These are phyloP conservation scores for Umimayanthus chanpuru DNA, from an alignment of 92 coral and sea anemone genomes.

Conservation along the genomic window DNA sequence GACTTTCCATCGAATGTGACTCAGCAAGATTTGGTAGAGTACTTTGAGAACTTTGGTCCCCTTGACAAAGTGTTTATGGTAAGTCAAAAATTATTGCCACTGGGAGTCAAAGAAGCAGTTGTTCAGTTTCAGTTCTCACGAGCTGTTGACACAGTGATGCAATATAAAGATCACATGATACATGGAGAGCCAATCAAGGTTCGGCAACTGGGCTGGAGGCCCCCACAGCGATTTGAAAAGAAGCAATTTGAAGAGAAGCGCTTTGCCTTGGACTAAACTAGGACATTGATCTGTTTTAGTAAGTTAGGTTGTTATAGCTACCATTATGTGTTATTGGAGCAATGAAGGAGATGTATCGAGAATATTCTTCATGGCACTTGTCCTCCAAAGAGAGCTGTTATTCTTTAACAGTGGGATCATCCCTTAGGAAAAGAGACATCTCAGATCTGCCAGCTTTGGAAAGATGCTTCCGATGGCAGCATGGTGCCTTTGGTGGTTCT, in stretches of 20 bases:
- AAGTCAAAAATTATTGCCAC: neutral
- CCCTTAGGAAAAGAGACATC: too few relatives aligned
- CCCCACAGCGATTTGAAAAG: neutral
- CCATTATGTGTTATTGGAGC: too few relatives aligned
- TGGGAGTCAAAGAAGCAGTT: constrained; percentile 22
- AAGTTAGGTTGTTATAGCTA: neutral
- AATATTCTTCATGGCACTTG: too few relatives aligned
- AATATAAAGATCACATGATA: constrained; percentile 19
- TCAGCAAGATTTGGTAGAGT: constrained; percentile 21
- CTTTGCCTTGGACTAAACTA: neutral
- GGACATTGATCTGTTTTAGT: neutral
- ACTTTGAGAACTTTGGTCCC: constrained; percentile 41
- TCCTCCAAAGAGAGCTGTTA: too few relatives aligned
- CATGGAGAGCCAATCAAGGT: constrained; percentile 33
- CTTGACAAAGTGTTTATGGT: constrained; percentile 34
- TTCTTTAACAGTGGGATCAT: too few relatives aligned
- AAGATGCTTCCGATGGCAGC: too few relatives aligned
- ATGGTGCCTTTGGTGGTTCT: too few relatives aligned
- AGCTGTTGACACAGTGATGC: constrained; percentile 35
- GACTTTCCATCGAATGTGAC: constrained; percentile 16
- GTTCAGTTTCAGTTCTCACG: constrained; percentile 32
- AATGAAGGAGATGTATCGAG: too few relatives aligned
- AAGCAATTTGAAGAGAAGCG: neutral
- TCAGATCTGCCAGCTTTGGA: too few relatives aligned
- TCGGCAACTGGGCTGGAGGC: constrained; percentile 48